Conservation (phyloP, 1,140 invertebrate species). For the Varroa destructor region DNA sequence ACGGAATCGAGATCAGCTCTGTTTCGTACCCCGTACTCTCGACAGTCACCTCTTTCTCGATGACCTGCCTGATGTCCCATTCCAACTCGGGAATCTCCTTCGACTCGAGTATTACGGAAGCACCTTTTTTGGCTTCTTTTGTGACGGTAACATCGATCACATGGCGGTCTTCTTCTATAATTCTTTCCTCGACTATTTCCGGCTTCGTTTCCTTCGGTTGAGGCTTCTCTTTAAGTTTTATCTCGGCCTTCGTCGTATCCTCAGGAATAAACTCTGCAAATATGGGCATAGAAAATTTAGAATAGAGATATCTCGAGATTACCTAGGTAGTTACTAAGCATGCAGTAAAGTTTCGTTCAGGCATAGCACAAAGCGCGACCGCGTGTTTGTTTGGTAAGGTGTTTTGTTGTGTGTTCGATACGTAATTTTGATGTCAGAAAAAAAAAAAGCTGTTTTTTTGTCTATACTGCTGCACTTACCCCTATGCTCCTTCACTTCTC, state of each 20-base stretch:
- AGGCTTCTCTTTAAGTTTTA: conserved; percentile 30
- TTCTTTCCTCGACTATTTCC: conserved; percentile 24
- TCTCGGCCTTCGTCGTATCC: background rate
- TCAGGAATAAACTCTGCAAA: conserved; percentile 13
- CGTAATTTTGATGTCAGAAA: no score
- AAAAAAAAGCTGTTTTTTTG: no score
- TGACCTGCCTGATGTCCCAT: conserved; percentile 23
- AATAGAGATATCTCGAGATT: no score
- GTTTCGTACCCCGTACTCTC: conserved; percentile 22
- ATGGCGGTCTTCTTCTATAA: conserved; percentile 13
- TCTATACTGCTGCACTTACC: background rate
- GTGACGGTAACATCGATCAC: background rate
- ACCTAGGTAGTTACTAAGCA: no score
- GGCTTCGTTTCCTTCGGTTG: background rate
- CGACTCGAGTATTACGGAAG: background rate
- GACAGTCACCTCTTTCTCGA: conserved; percentile 26
- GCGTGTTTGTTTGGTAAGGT: no score
- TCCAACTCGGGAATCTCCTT: conserved; percentile 25
- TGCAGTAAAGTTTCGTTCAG: no score
- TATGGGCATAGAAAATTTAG: no score
- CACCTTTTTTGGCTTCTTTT: background rate
- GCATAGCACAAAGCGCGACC: no score
- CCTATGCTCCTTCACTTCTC: background rate
- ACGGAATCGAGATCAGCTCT: background rate
- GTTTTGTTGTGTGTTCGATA: no score